A percentile compares a stretch with the other conserved stretches of the same genome.
These are phyloP conservation scores for Lasioglossum figueresi DNA, from an alignment of 2,888 invertebrate genomes.

Conservation along the genomic window DNA sequence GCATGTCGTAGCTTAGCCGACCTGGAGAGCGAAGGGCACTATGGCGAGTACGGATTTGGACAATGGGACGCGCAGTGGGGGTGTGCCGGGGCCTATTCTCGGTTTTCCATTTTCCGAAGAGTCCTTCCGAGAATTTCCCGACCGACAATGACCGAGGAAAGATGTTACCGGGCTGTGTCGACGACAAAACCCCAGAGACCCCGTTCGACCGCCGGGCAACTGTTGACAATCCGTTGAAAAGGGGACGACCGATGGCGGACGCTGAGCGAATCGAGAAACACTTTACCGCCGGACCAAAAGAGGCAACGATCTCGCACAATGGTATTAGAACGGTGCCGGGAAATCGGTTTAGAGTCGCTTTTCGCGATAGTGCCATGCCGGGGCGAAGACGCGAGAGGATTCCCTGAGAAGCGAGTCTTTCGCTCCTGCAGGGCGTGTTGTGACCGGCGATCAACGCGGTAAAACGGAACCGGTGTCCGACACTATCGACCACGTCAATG, in stretches of 20 bases:
- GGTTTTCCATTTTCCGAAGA: constrained; percentile 70
- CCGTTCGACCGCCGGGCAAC: constrained; percentile 37
- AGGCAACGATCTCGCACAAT: constrained; percentile 73
- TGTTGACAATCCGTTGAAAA: constrained; percentile 58
- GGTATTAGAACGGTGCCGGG: constrained; percentile 76
- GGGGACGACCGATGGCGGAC: not conserved
- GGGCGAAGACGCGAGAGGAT: constrained; percentile 28
- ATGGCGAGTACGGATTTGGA: constrained; percentile 70
- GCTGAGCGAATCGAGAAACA: constrained; percentile 58
- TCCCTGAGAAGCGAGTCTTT: constrained; percentile 27
- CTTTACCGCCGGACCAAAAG: constrained; percentile 65
- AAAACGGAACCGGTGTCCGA: constrained; percentile 57
- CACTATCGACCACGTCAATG: constrained; percentile 32
- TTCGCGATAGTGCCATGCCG: constrained; percentile 35
- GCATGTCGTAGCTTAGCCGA: constrained; percentile 45
- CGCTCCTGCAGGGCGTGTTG: constrained; percentile 56
- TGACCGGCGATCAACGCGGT: constrained; percentile 66
- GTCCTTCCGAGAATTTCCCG: constrained; percentile 81
- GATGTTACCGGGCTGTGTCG: constrained; percentile 24
- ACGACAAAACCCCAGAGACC: constrained; percentile 42
- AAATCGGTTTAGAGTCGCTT: constrained; percentile 80
- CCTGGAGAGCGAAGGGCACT: constrained; percentile 39
- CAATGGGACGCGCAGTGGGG: constrained; percentile 75
- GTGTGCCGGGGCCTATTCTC: constrained; percentile 49
- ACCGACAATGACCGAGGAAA: constrained; percentile 56